These are phyloP conservation scores for Spicauda simplicius DNA, from an alignment of 2,888 invertebrate species.

Conservation along the genomic window DNA sequence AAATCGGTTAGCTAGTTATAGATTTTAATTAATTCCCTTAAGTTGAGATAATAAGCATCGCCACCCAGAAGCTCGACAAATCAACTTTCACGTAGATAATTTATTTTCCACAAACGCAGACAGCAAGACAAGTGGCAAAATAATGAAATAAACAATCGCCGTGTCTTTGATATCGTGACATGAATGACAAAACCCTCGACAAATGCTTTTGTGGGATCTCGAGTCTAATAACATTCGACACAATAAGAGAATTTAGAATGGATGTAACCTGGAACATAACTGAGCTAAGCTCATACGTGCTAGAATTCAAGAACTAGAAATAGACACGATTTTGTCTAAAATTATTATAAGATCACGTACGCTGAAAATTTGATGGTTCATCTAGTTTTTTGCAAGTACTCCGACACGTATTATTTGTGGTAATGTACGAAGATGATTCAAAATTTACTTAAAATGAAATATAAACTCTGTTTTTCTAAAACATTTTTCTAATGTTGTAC, in stretches of 20 bases:
- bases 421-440: too few species aligned
- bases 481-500: too few species aligned
- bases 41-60: constrained; percentile 16
- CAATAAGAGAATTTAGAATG: constrained; percentile 36
- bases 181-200: constrained; percentile 53
- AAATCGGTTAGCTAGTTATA: too few species aligned
- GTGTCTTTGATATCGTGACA: constrained; percentile 55
- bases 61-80: constrained; percentile 37
- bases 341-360: too few species aligned
- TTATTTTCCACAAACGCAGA: constrained; percentile 42
- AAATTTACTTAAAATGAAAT: too few species aligned
- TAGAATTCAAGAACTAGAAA: not conserved
- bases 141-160: constrained; percentile 47
- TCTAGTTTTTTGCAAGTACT: too few species aligned
- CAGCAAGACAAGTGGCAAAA: constrained; percentile 46
- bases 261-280: constrained; percentile 23
- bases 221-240: constrained; percentile 30
- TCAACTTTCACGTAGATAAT: constrained; percentile 40
- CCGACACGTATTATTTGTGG: too few species aligned
- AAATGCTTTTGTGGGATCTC: constrained; percentile 39
- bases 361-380: too few species aligned
- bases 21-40: not conserved
- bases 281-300: not conserved
- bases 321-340: not conserved
- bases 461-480: too few species aligned